Evolutionary conservation across 2,797 vertebrate species (phyloP).

Genomic region (Gambusia yucatana): DNA sequence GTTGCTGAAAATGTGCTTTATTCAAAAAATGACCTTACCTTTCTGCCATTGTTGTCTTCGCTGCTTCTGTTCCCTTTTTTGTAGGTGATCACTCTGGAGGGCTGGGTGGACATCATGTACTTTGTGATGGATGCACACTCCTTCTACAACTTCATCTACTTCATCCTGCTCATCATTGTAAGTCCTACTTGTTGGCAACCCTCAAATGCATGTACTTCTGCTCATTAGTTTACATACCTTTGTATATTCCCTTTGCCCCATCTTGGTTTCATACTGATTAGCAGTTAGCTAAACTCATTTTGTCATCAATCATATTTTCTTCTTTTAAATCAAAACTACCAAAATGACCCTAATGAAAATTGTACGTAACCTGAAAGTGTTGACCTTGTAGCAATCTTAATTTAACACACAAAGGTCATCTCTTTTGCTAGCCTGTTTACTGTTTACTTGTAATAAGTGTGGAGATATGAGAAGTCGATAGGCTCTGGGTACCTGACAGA

Average conservation of each 20-base stretch:
- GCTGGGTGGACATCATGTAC: slow-evolving; percentile 99
- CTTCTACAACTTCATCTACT: slow-evolving; percentile 99
- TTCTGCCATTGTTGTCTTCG: not conserved
- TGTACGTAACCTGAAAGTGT: not conserved
- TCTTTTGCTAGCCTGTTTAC: no score
- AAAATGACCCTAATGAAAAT: not conserved
- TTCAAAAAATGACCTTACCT: not conserved
- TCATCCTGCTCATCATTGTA: slow-evolving; percentile 86
- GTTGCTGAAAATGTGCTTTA: no score
- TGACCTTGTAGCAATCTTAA: not conserved
- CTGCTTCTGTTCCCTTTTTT: slow-evolving; percentile 17
- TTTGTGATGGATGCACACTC: slow-evolving; percentile 99
- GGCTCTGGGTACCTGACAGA: not conserved
- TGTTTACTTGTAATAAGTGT: not conserved
- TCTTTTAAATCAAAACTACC: not conserved
- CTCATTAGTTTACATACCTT: not conserved
- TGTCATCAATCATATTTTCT: not conserved
- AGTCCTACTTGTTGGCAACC: slow-evolving; percentile 43
- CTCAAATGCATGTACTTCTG: slow-evolving; percentile 2
- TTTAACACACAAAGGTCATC: no score
- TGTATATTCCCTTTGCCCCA: not conserved
- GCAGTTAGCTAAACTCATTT: not conserved
- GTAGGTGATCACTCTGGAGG: slow-evolving; percentile 97
- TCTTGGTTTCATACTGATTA: not conserved
- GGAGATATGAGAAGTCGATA: not conserved